Conservation (phyloP, 2,797 vertebrate species). For the Sebastes oblongus region DNA sequence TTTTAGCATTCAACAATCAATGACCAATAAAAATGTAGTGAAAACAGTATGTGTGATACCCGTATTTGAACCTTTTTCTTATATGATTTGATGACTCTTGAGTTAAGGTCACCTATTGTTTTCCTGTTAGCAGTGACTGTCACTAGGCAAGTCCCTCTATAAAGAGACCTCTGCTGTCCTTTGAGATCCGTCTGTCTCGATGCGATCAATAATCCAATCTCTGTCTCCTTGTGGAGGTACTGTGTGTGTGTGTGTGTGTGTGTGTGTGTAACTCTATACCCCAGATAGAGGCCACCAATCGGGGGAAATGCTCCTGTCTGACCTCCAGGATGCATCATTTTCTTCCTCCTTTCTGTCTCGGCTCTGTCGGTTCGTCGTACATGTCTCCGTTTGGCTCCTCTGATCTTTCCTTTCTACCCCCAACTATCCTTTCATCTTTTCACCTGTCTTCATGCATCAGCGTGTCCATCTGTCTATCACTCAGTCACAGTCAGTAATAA, state of each 20-base stretch:
- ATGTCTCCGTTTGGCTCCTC: conserved; percentile 45
- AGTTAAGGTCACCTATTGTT: conserved; percentile 69
- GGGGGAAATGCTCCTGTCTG: conserved; percentile 68
- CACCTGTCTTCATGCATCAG: conserved; percentile 70
- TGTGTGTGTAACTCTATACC: conserved; percentile 67
- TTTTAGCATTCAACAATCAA: not conserved
- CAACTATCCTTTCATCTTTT: conserved; percentile 53
- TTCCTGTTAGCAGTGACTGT: conserved; percentile 63
- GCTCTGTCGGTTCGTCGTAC: conserved; percentile 40
- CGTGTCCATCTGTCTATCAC: conserved; percentile 65
- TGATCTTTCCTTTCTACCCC: conserved; percentile 41
- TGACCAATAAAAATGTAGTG: not conserved
- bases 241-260: conserved; percentile 13
- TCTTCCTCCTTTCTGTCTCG: conserved; percentile 40
- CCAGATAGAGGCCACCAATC: conserved; percentile 52
- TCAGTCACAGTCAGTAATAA: conserved; percentile 54
- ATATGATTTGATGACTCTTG: conserved; percentile 22
- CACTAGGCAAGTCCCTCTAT: conserved; percentile 47
- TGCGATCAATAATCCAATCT: conserved; percentile 78
- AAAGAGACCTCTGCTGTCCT: conserved; percentile 64
- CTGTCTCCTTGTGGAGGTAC: conserved; percentile 49
- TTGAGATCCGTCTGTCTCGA: conserved; percentile 62
- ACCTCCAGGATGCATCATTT: conserved; percentile 74
- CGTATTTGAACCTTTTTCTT: not conserved
- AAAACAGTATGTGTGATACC: not conserved